Evolutionary conservation across 2,888 invertebrate species (phyloP), one percentile per base, ranked within the genome.

Genomic region (Tolmerus cingulatus): DNA sequence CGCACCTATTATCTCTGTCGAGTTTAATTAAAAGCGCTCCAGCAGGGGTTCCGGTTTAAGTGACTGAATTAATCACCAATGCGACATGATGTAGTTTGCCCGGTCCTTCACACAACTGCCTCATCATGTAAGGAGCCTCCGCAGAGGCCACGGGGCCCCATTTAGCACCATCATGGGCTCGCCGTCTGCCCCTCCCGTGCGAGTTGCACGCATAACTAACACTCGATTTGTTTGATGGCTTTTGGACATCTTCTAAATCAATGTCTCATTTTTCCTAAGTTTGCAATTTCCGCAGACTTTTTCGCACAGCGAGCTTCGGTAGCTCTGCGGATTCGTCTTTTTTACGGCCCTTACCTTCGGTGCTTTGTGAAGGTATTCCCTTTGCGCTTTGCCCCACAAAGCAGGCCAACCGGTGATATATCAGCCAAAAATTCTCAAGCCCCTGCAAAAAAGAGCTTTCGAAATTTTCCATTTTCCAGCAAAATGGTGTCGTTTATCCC

Each of bases 211-310:
- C 88, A 89, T 89, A 89, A 89, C 89, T 89, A 89, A 89, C 89
- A 89, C 89, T 89, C 89, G 90, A 90, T 90, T 90, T 90, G 89
- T 89, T n/a, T 30, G 30, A 30, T 30, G 30, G 30, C n/a, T 30
- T 30, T 30, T 30, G 89, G 89, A 89, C 90, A 89, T 89, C 88
- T 86, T 88, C 89, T 90, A 89, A 90, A 90, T 89, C 90, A 90
- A 90, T 89, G 89, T 89, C 90, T 88, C 86, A 89, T 89, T 88
- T 89, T 87, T 87, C 43, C 74, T 79, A 85, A 85, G 87, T 88
- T 87, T 81, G 86, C 87, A 88, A 88, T 88, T 88, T 88, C 74
- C 43, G n/a, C 16, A 85, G 43, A 74, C 74, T 85, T 85, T 46
- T 85, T 74, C 30, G 46, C n/a, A 76, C 14, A 30, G n/a, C 46